Base-by-base conservation (phyloP, 2,888 invertebrate genomes). In the Mesodorylaimus sp. region DNA sequence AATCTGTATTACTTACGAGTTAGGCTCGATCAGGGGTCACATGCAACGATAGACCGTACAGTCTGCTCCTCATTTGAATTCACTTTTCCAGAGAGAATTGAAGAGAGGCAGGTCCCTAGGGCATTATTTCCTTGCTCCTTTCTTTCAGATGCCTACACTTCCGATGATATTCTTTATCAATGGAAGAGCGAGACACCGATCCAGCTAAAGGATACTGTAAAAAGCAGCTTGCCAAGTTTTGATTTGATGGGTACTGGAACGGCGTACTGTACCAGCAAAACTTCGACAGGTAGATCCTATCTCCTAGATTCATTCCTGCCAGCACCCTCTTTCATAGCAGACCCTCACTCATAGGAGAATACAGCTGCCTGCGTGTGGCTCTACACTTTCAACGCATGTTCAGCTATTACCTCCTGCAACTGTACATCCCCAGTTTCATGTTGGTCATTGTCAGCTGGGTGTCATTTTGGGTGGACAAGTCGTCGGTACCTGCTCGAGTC, bases 381-480 rank as follows among this genome's bases (percentile, higher is more conserved):
- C 76, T 93, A 67, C 77, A 86, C 64, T 87, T 93, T 77, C 87
- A 89, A 72, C 78, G 95, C 64, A 93, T 95, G 75, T 93, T 95
- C 80, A 84, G 85, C 73, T 93, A 91, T 79, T 93, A 93, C 76
- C 78, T 95, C 68, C 89, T 93, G n/a, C n/a, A n/a, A n/a, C n/a
- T n/a, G n/a, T n/a, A n/a, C n/a, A n/a, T n/a, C n/a, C n/a, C n/a
- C n/a, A n/a, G n/a, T n/a, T n/a, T n/a, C n/a, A n/a, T n/a, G n/a
- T n/a, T n/a, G n/a, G n/a, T n/a, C n/a, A n/a, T n/a, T n/a, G n/a
- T n/a, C n/a, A n/a, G n/a, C n/a, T n/a, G n/a, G n/a, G n/a, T n/a
- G n/a, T n/a, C n/a, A 70, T 58, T 57, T 42, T 65, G 63, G 64
- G 56, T 64, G 45, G 64, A 64, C 50, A 61, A 64, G 51, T 64